Conservation (phyloP, 2,888 invertebrate species). For the Xylota segnis region DNA sequence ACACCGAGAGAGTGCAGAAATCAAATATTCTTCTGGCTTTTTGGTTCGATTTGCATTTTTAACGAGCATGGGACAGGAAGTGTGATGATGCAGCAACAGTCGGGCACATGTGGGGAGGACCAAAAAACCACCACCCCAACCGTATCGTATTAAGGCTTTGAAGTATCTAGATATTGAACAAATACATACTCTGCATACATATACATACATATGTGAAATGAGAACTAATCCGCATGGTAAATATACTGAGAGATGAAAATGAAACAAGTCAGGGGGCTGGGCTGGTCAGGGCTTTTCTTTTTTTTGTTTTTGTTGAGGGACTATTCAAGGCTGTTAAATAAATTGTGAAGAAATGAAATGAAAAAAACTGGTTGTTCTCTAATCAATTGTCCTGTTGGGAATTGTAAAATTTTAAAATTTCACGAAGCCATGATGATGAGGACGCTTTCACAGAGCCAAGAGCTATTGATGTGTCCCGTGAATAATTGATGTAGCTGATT, state of each 20-base stretch:
- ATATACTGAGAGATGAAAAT: conserved; percentile 55
- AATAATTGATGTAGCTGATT: conserved; percentile 72
- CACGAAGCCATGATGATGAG: conserved; percentile 51
- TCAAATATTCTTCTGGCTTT: conserved; percentile 76
- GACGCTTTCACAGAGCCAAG: conserved; percentile 52
- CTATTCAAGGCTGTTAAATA: conserved; percentile 43
- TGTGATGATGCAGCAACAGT: conserved; percentile 36
- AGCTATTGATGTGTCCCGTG: conserved; percentile 54
- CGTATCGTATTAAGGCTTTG: conserved; percentile 30
- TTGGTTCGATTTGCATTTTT: conserved; percentile 76
- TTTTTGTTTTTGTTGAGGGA: conserved; percentile 8
- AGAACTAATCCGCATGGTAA: conserved; percentile 67
- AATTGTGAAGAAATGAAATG: conserved; percentile 29
- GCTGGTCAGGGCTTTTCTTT: background rate
- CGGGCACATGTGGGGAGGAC: background rate
- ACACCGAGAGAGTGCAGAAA: conserved; percentile 64
- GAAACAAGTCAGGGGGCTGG: conserved; percentile 43
- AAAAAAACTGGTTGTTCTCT: conserved; percentile 22
- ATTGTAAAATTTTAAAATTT: conserved; percentile 68
- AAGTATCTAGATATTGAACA: conserved; percentile 69
- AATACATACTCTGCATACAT: conserved; percentile 57
- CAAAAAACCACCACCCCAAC: background rate
- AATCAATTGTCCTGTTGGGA: conserved; percentile 73
- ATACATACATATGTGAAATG: conserved; percentile 37
- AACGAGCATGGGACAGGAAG: conserved; percentile 54